phyloP scores from a whole-genome alignment of 2,113 vertebrate species.

The Callorhinus ursinus region DNA sequence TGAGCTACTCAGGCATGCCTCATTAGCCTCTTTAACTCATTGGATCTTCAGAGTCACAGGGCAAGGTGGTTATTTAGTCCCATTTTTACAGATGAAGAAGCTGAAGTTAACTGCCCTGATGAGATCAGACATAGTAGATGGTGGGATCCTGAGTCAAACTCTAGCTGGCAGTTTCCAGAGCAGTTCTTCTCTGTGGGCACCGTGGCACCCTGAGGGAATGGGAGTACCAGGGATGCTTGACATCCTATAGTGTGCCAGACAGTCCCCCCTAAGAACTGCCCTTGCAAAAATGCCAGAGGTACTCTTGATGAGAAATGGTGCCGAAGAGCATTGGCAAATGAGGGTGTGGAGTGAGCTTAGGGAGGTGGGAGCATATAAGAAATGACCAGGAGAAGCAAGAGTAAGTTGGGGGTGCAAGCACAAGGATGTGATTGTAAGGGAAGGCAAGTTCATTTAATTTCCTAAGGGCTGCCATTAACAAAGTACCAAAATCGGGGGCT shows the following conservation, averaged over 20 bases:
- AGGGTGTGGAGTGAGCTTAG: not conserved
- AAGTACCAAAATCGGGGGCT: not conserved
- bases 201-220: not conserved
- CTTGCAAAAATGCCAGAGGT: not conserved
- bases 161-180: not conserved
- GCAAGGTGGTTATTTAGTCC: not conserved
- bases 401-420: not conserved
- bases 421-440: not conserved
- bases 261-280: not conserved
- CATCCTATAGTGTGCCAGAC: not conserved
- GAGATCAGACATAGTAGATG: not conserved
- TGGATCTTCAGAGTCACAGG: not conserved
- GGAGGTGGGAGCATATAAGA: not conserved
- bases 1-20: not conserved
- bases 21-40: not conserved
- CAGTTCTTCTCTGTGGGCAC: not conserved
- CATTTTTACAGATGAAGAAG: not conserved
- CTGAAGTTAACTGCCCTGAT: not conserved
- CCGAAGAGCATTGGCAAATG: not conserved
- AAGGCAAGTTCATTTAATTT: not conserved
- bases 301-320: not conserved
- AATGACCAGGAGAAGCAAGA: not conserved
- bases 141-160: not conserved
- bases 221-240: not conserved
- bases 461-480: not conserved